Evolutionary conservation across 2,113 vertebrate genomes (phyloP), one percentile per base, ranked within the genome.

Genomic region (Spilogale gracilis): DNA sequence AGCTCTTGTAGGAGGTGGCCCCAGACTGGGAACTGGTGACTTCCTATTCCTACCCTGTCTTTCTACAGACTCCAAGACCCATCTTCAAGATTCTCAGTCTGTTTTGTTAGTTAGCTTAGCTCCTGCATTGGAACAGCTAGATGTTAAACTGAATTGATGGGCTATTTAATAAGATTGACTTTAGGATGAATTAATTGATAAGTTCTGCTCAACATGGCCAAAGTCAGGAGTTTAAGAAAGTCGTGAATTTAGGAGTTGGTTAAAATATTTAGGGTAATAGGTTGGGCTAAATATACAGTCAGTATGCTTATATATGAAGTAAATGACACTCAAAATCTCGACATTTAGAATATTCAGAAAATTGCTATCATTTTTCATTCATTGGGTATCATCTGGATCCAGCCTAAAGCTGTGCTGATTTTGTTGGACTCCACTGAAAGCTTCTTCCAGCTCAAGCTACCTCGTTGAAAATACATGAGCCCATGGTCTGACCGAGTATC

Each of bases 161-260:
- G 91, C 76, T 95, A 91, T 88, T 91, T 93, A 97, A 74, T 94
- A 92, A 82, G 60, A 86, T 58, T 82, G 86, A 97, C 82, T 84
- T 96, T 43, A 73, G 84, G 76, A 95, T 89, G 81, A 92, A 96
- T 94, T 93, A 90, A 89, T 63, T n/a, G 61, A 81, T 67, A 21
- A 60, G 45, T n/a, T 79, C 32, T n/a, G 17, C 61, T 93, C 50
- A 91, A 91, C 85, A 89, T 79, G 81, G 18, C 74, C 93, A 84
- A 96, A 93, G 14, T 65, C 45, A 69, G 12, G n/a, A 56, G 9
- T 65, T 91, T 93, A 96, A 52, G 32, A 86, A 95, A 97, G 92
- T 76, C n/a, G 45, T 30, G 38, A 63, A 56, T 74, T 79, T 96
- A 50, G 1, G 20, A 48, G 61, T 73, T 93, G 52, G 18, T 93